These are phyloP conservation scores for Panthera uncia DNA, from an alignment of 2,113 vertebrate species.

Conservation along the genomic window DNA sequence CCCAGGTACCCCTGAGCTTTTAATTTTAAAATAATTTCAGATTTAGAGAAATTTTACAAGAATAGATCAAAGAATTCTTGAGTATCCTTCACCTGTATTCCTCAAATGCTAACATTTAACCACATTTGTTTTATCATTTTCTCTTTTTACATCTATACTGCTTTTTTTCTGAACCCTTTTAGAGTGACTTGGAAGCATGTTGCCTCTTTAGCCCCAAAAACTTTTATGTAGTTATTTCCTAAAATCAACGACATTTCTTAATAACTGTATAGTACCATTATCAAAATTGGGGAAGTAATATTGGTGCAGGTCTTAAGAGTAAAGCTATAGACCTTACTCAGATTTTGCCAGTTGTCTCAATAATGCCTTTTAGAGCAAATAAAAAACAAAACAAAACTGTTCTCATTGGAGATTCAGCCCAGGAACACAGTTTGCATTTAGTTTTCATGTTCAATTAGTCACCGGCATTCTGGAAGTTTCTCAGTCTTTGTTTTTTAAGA, in stretches of 20 bases:
- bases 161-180: not conserved
- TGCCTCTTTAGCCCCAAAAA: not conserved
- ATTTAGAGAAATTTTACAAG: not conserved
- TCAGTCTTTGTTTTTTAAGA: not conserved
- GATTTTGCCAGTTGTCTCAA: not conserved
- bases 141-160: not conserved
- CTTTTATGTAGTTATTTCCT: not conserved
- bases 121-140: not conserved
- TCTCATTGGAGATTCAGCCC: not conserved
- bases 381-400: not conserved
- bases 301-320: not conserved
- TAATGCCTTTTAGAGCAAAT: not conserved
- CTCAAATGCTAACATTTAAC: not conserved
- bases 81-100: not conserved
- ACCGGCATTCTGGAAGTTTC: not conserved
- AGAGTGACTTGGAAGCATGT: not conserved
- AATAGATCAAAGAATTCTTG: not conserved
- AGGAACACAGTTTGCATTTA: not conserved
- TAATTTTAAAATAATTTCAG: not conserved
- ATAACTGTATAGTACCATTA: not conserved
- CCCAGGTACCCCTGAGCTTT: too few relatives aligned
- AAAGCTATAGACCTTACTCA: not conserved
- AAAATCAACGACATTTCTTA: not conserved
- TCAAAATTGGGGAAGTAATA: not conserved
- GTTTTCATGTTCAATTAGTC: conserved; percentile 2